These are phyloP conservation scores for Aegotheles bennettii DNA, from an alignment of 2,113 vertebrate species.

Conservation along the genomic window DNA sequence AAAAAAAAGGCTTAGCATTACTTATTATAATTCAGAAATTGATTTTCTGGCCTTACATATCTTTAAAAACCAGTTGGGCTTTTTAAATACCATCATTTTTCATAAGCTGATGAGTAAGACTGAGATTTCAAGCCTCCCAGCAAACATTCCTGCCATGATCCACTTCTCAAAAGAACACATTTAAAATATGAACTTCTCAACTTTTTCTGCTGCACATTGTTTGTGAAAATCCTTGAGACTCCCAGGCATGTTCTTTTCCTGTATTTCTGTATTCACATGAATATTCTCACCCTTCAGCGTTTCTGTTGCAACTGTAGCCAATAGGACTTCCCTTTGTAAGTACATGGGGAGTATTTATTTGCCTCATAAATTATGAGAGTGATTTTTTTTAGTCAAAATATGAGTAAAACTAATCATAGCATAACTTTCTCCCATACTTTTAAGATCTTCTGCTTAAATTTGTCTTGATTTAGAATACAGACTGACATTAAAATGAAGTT, in stretches of 20 bases:
- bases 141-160: background rate
- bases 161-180: constrained; percentile 8
- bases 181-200: background rate
- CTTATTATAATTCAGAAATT: constrained; percentile 46
- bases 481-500: background rate
- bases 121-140: constrained; percentile 53
- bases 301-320: background rate
- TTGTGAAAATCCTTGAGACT: background rate
- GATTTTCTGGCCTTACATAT: constrained; percentile 65
- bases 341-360: background rate
- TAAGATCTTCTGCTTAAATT: background rate
- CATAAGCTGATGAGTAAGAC: constrained; percentile 46
- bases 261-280: constrained; percentile 7
- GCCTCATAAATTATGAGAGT: background rate
- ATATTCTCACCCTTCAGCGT: constrained; percentile 4
- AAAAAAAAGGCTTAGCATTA: no score
- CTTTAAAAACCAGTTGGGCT: constrained; percentile 34
- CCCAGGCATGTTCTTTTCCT: background rate
- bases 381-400: background rate
- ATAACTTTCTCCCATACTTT: background rate
- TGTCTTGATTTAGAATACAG: background rate
- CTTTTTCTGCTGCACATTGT: constrained; percentile 14
- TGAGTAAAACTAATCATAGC: background rate
- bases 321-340: background rate
- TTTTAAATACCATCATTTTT: constrained; percentile 57